Percentiles rank a stretch among this genome's conserved stretches.
These are phyloP conservation scores for Drosophila takahashii DNA, from an alignment of 1,140 invertebrate genomes.

Conservation along the genomic window DNA sequence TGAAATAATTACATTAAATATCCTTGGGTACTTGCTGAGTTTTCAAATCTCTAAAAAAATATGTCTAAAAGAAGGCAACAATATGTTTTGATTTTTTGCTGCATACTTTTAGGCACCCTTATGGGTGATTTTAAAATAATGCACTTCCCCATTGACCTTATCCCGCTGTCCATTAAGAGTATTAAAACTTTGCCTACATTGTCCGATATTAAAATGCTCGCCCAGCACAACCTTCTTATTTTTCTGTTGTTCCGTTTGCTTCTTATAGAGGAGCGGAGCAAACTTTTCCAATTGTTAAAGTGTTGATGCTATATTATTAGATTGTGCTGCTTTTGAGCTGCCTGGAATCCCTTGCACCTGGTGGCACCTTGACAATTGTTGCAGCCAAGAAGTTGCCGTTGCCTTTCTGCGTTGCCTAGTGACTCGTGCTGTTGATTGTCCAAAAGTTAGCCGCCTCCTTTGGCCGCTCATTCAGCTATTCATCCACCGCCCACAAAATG, in stretches of 20 bases:
- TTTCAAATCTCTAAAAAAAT: too few relatives aligned
- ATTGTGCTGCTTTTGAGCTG: conserved; percentile 34
- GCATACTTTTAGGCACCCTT: too few relatives aligned
- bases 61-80: too few relatives aligned
- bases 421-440: conserved; percentile 76
- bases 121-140: too few relatives aligned
- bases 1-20: too few relatives aligned
- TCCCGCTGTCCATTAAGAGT: not conserved
- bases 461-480: conserved; percentile 8
- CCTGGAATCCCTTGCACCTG: conserved; percentile 26
- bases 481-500: conserved; percentile 43
- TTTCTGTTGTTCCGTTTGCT: not conserved
- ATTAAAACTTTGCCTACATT: conserved; percentile 10
- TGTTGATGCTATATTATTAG: conserved; percentile 62
- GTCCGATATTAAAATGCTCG: conserved; percentile 5
- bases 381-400: conserved; percentile 21
- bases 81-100: too few relatives aligned
- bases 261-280: conserved; percentile 3
- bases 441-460: conserved; percentile 30
- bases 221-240: not conserved
- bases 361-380: conserved; percentile 59
- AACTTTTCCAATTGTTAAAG: conserved; percentile 59
- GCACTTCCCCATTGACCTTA: too few relatives aligned
- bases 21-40: too few relatives aligned
- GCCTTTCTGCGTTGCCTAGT: conserved; percentile 35